Evolutionary conservation across 92 coral and sea anemone species (phyloP).

Genomic region (Plumapathes pennacea): DNA sequence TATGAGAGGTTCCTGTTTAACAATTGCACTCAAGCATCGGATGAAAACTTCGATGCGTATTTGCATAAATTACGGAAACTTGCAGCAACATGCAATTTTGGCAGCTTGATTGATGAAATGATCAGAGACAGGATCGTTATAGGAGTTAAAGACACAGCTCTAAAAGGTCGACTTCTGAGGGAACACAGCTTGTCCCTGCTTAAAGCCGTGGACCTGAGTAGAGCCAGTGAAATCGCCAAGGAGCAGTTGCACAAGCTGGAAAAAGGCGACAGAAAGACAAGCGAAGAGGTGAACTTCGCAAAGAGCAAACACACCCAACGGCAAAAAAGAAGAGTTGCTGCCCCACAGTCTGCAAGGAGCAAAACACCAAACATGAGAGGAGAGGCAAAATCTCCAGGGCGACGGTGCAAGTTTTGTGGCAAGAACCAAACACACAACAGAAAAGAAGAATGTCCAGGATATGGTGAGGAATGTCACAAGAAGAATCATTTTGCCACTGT

Average conservation of each 20-base stretch:
- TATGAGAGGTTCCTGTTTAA: constrained; percentile 22
- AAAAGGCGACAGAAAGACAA: no score
- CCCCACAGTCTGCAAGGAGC: no score
- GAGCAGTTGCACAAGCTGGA: constrained; percentile 3
- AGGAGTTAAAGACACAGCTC: constrained; percentile 8
- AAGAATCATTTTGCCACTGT: constrained; percentile 7
- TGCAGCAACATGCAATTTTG: constrained; percentile 23
- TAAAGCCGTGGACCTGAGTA: constrained; percentile 3
- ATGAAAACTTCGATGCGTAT: constrained; percentile 16
- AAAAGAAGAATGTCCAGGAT: constrained; percentile 17
- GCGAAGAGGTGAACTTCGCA: neutral
- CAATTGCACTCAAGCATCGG: constrained; percentile 6
- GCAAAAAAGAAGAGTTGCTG: neutral
- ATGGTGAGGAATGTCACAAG: constrained; percentile 5
- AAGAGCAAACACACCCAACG: no score
- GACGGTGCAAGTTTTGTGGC: constrained; percentile 7
- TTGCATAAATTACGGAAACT: constrained; percentile 13
- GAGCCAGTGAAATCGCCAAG: constrained; percentile 13
- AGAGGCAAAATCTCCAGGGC: no score
- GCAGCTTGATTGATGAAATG: constrained; percentile 12
- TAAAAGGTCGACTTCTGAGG: constrained; percentile 15
- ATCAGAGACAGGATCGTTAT: constrained; percentile 23
- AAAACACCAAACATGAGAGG: no score
- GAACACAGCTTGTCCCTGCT: constrained; percentile 7
- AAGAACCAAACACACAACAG: constrained; percentile 12